Conservation (phyloP, 2,113 vertebrate species). For the Catharus fuscescens region DNA sequence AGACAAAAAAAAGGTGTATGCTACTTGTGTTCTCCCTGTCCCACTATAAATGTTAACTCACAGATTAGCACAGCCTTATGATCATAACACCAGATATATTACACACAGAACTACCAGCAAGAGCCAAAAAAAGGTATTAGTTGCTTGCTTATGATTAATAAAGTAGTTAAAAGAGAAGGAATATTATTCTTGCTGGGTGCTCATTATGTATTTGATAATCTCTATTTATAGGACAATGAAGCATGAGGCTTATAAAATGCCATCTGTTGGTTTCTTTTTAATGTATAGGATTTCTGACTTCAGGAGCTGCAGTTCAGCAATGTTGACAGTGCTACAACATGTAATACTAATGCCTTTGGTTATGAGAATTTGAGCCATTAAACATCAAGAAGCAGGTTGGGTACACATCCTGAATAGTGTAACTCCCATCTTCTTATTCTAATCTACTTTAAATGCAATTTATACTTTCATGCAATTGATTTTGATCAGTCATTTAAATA, state of each 20-base stretch:
- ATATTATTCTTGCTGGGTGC: constrained; percentile 42
- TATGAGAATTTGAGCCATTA: background rate
- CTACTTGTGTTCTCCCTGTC: background rate
- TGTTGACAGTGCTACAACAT: background rate
- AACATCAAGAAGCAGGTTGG: background rate
- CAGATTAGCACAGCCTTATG: background rate
- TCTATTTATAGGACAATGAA: constrained; percentile 61
- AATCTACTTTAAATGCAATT: constrained; percentile 2
- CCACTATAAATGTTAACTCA: background rate
- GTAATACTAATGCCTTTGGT: background rate
- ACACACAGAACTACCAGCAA: background rate
- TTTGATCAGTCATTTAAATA: background rate
- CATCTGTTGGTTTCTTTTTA: constrained; percentile 55
- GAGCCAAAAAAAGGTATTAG: background rate
- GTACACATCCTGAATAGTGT: background rate
- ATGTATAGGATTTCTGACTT: constrained; percentile 47
- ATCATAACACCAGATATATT: background rate
- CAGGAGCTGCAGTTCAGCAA: background rate
- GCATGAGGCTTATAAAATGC: constrained; percentile 49
- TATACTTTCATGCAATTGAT: constrained; percentile 14
- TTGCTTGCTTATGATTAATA: constrained; percentile 41
- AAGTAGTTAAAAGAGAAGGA: constrained; percentile 32
- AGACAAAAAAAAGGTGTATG: background rate
- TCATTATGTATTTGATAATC: constrained; percentile 44
- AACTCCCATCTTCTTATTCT: background rate